Base-by-base conservation (phyloP, 1,140 invertebrate genomes). In the Drosophila mayri region DNA sequence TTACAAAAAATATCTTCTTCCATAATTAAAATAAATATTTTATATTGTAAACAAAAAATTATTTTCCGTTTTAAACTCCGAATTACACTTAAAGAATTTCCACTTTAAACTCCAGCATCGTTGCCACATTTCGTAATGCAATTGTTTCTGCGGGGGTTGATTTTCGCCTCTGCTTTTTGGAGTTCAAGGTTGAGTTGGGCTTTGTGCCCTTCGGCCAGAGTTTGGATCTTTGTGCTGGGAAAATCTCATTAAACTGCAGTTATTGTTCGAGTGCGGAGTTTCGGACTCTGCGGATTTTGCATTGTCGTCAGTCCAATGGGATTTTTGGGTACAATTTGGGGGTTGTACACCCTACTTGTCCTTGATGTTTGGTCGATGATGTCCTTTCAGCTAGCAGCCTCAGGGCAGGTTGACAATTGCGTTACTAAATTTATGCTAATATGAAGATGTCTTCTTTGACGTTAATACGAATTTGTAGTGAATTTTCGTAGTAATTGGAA, bases 191-290 rank as follows among this genome's bases (percentile, higher is more conserved):
- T 87, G 70, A 54, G 62, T 58, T 41, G 46, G 37, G 58, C 37
- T 57, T 16, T 50, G 11, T 20, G 60, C 40, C 57, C 50, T 60
- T 59, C 49, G 18, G 46, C 44, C 14, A 32, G 55, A 54, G 68
- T 62, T 73, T 40, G 22, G 43, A 43, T 73, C 62, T 50, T 47
- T 65, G 41, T 61, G 46, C 55, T 52, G 61, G 58, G 62, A 44
- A 73, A 84, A 84, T 84, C 64, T 73, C 66, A 84, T 84, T 85
- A 84, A 80, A 85, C 78, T 84, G 76, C 72, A 80, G 74, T 80
- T 79, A 84, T 79, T 81, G 62, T 68, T 66, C 2, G 38, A 66
- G 66, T 66, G 37, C 38, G 30, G 66, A 65, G 47, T 38, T 43
- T 54, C 18, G 52, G 49, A 57, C 22, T 38, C 4, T 18, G n/a